phyloP scores from a whole-genome alignment of 2,888 invertebrate species.

The Syritta pipiens region DNA sequence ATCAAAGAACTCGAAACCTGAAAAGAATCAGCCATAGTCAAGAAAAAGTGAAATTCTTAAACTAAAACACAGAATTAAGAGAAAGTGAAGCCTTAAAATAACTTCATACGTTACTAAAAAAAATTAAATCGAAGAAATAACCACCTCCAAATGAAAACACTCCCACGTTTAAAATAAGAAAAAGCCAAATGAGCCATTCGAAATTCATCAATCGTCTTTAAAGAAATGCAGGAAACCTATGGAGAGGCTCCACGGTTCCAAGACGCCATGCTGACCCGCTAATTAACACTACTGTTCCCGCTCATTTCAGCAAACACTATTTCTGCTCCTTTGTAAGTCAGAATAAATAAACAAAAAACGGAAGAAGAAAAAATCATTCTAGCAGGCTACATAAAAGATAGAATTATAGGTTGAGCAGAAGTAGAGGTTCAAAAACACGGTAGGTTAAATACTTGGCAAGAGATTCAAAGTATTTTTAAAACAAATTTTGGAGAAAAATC shows the following conservation, averaged over 20 bases:
- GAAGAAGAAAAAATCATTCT: background rate
- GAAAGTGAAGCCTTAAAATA: background rate
- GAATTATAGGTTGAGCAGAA: conserved; percentile 9
- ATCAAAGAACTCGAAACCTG: background rate
- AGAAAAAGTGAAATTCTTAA: background rate
- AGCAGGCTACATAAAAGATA: background rate
- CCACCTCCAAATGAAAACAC: background rate
- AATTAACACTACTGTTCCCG: too few species aligned
- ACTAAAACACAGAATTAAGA: background rate
- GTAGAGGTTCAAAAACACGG: conserved; percentile 11
- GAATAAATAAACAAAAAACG: background rate
- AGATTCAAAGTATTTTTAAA: conserved; percentile 12
- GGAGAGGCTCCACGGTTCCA: too few species aligned
- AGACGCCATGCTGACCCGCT: too few species aligned
- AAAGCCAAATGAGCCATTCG: too few species aligned
- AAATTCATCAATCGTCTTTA: too few species aligned
- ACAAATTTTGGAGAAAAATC: conserved; percentile 15
- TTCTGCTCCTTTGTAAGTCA: background rate
- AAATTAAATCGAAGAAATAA: background rate
- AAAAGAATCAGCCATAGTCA: background rate
- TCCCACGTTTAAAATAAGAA: background rate
- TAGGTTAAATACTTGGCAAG: conserved; percentile 3
- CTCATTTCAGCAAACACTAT: background rate
- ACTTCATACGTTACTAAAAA: background rate
- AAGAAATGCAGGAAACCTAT: too few species aligned